Base-by-base conservation (phyloP, 2,888 invertebrate species). In the Antheraea assamensis region DNA sequence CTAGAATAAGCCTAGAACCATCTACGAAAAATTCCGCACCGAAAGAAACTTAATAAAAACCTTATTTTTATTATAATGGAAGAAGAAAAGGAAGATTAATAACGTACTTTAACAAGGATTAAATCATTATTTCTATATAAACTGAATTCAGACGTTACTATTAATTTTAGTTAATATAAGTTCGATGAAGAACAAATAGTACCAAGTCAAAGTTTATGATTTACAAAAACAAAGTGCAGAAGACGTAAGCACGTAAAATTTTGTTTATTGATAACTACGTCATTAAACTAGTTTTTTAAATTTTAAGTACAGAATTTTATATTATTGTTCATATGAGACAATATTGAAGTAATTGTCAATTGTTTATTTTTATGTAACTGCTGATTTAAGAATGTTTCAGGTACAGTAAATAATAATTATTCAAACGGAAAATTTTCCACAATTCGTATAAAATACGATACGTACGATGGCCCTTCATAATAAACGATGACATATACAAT, bases 401-500 rank as follows among this genome's bases (percentile, higher is more conserved):
- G 7, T 68, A 35, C 35, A 35, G 21, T 27, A 0, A n/a, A 35
- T 68, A 35, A 68, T 68, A 68, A 68, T 19, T 21, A n/a, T 19
- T 68, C 21, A 68, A 35, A 30, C 27, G 35, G 35, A n/a, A 31
- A 68, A 35, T 27, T 13, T 31, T 31, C 66, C 31, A n/a, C 19
- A 31, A 66, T 31, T 66, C 31, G 66, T 66, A 68, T 21, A 68
- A 68, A 35, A n/a, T 27, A 17, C 21, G 35, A 68, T 35, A 68
- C 21, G 27, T 19, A 4, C 30, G 55, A 55, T 52, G 71, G n/a
- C 21, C 58, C 27, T 64, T 21, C 21, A 3, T 58, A 47, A 58
- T 70, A 73, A 31, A 70, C 31, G 42, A 27, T 61, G 42, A 72
- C n/a, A 70, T 17, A 58, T 8, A 71, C 30, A 74, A 75, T 78